Conservation (phyloP, 2,797 vertebrate species). For the Scomberomorus guttatus region DNA sequence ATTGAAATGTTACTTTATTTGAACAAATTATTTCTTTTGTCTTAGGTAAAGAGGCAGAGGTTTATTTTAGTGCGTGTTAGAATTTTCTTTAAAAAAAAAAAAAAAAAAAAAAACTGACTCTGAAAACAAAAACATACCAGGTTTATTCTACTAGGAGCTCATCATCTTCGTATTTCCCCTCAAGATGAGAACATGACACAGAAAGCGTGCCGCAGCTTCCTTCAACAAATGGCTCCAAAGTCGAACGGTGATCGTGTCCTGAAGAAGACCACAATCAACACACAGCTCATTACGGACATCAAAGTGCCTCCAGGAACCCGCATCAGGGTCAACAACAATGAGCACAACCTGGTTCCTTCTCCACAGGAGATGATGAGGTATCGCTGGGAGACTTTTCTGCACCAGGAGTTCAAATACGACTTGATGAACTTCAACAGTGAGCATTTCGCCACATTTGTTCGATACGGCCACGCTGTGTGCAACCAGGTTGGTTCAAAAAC, state of each 20-base stretch:
- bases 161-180: not conserved
- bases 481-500: conserved; percentile 43
- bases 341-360: conserved; percentile 54
- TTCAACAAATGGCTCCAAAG: conserved; percentile 52
- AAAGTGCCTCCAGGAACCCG: conserved; percentile 50
- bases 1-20: not conserved
- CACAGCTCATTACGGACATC: conserved; percentile 31
- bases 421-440: conserved; percentile 68
- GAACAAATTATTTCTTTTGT: not conserved
- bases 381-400: conserved; percentile 50
- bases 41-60: no score
- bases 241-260: conserved; percentile 23
- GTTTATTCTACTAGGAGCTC: not conserved
- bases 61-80: not conserved
- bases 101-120: not conserved
- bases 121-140: not conserved
- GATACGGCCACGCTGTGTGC: conserved; percentile 36
- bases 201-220: conserved; percentile 51
- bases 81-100: not conserved
- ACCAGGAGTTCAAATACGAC: conserved; percentile 68
- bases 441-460: conserved; percentile 64
- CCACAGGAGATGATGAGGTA: conserved; percentile 20
- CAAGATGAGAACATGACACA: conserved; percentile 63
- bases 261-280: conserved; percentile 50
- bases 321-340: conserved; percentile 63